A percentile compares a stretch with the other conserved stretches of the same genome.
These are phyloP conservation scores for Anas capensis DNA, from an alignment of 2,797 vertebrate species.

Conservation along the genomic window DNA sequence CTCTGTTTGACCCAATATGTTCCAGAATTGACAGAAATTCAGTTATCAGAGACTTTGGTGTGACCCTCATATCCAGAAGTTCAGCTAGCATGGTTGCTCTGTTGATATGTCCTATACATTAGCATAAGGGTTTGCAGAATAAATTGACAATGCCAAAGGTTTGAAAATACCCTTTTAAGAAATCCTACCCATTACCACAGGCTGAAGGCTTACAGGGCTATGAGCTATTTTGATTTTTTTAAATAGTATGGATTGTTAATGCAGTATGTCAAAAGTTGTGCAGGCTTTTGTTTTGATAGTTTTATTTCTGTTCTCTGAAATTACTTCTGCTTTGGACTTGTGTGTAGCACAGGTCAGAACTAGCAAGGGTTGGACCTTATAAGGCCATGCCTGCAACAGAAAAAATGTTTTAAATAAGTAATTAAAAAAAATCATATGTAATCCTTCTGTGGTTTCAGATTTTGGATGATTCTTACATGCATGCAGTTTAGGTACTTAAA, in stretches of 20 bases:
- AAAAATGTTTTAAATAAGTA: not conserved
- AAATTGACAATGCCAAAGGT: not conserved
- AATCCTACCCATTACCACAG: not conserved
- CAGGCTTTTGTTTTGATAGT: not conserved
- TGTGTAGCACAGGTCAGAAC: not conserved
- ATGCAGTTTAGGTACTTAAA: not conserved
- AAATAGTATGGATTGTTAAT: not conserved
- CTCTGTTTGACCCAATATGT: not conserved
- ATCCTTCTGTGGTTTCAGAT: not conserved
- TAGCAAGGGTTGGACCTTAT: not conserved
- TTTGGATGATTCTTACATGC: not conserved
- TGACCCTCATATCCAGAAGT: not conserved
- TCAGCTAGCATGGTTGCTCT: not conserved
- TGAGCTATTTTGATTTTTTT: not conserved
- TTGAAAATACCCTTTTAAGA: not conserved
- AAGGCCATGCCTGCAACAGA: not conserved
- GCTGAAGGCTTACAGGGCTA: not conserved
- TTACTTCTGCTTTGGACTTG: not conserved
- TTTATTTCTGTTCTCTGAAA: not conserved
- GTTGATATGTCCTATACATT: not conserved
- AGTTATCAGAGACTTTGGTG: fast-evolving
- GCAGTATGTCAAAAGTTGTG: not conserved
- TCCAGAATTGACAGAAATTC: not conserved
- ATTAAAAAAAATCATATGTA: not conserved
- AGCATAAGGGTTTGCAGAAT: not conserved